Percentiles rank a stretch among this genome's conserved stretches.
Evolutionary conservation across 2,113 vertebrate species (phyloP).

Genomic region (Melanotaenia duboulayi): DNA sequence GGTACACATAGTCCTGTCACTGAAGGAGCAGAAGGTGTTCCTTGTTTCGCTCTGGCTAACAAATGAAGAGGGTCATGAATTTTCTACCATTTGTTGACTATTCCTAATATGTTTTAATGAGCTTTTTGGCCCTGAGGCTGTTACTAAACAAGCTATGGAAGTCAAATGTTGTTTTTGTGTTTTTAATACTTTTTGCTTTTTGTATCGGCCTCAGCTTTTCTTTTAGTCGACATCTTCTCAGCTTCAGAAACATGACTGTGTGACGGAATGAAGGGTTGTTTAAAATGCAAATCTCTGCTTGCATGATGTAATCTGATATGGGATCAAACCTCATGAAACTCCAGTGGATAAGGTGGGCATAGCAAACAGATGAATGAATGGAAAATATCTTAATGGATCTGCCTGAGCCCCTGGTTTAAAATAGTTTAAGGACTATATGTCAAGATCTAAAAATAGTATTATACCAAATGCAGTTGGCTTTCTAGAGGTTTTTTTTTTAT

Average conservation of each 20-base stretch:
- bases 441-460: no score
- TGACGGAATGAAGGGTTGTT: no score
- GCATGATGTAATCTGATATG: no score
- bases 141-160: neutral
- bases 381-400: no score
- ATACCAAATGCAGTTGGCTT: neutral
- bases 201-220: neutral
- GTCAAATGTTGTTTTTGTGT: neutral
- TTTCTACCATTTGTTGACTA: constrained; percentile 14
- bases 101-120: constrained; percentile 3
- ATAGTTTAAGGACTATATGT: no score
- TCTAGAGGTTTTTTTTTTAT: neutral
- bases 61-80: neutral
- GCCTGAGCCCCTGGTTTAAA: no score
- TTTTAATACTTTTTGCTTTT: neutral
- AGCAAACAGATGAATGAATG: no score
- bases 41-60: constrained; percentile 1
- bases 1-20: neutral
- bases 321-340: no score
- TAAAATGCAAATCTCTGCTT: no score
- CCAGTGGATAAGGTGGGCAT: no score
- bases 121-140: constrained; percentile 1
- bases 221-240: no score
- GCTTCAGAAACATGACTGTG: no score
- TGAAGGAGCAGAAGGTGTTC: neutral